Evolutionary conservation across 1,140 invertebrate genomes (phyloP).

Genomic region (Orchestia grillus): DNA sequence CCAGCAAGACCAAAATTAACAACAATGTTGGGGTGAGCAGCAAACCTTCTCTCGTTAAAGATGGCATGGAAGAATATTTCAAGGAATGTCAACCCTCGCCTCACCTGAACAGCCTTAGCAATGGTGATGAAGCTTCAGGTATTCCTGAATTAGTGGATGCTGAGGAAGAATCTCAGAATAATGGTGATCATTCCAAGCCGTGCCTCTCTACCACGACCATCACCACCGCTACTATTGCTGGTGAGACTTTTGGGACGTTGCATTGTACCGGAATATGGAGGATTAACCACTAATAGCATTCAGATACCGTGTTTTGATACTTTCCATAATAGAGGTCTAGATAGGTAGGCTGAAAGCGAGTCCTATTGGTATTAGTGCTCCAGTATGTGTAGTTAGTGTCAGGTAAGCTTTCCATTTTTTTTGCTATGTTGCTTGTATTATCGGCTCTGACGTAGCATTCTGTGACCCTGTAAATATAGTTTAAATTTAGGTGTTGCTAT

Average conservation of each 20-base stretch:
- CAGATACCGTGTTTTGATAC: neutral
- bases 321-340: neutral
- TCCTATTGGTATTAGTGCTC: neutral
- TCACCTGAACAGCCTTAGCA: neutral
- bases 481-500: neutral
- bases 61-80: conserved; percentile 68
- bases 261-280: neutral
- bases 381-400: neutral
- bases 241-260: neutral
- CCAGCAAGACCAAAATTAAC: conserved; percentile 61
- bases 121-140: conserved; percentile 12
- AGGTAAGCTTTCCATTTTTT: neutral
- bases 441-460: neutral
- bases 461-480: neutral
- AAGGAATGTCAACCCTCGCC: conserved; percentile 51
- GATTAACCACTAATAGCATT: neutral
- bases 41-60: conserved; percentile 60
- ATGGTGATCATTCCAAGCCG: conserved; percentile 52
- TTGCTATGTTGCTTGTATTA: neutral
- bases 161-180: conserved; percentile 58
- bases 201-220: neutral
- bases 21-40: conserved; percentile 65
- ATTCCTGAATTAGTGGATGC: neutral
- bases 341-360: neutral
- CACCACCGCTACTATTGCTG: conserved; percentile 27